A percentile compares a stretch with the other conserved stretches of the same genome.
Evolutionary conservation across 2,113 vertebrate genomes (phyloP).

Genomic region (Chloebia gouldiae): DNA sequence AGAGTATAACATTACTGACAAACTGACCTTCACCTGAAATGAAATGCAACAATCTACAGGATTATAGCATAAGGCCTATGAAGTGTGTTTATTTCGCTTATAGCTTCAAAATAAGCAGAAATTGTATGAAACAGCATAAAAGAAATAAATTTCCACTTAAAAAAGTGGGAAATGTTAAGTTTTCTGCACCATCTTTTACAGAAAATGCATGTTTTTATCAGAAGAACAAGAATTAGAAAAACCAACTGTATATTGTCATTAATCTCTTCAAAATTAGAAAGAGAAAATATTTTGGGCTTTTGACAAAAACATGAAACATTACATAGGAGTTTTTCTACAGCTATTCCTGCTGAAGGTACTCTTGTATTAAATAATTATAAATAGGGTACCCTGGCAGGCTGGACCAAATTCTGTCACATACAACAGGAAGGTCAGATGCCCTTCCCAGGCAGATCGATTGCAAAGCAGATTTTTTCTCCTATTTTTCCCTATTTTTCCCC

Average conservation of each 20-base stretch:
- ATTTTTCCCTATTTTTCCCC: too few species aligned
- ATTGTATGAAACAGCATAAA: not conserved
- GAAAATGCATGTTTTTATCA: not conserved
- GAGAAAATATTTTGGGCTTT: not conserved
- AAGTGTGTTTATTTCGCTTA: not conserved
- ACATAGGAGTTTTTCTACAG: not conserved
- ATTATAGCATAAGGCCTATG: not conserved
- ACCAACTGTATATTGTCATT: not conserved
- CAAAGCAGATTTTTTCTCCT: not conserved
- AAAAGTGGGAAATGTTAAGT: not conserved
- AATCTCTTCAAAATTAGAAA: not conserved
- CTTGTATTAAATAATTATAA: not conserved
- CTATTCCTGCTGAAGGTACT: not conserved
- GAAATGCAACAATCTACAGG: not conserved
- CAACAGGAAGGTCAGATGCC: not conserved
- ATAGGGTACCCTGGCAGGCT: not conserved
- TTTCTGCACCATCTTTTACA: not conserved
- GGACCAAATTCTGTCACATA: not conserved
- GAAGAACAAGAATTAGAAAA: not conserved
- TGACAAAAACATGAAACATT: not conserved
- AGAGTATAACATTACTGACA: not conserved
- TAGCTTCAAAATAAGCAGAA: not conserved
- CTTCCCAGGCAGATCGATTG: not conserved
- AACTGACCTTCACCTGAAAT: not conserved
- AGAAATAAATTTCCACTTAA: not conserved